Conservation (phyloP, 2,113 vertebrate species). For the Aptenodytes patagonicus region DNA sequence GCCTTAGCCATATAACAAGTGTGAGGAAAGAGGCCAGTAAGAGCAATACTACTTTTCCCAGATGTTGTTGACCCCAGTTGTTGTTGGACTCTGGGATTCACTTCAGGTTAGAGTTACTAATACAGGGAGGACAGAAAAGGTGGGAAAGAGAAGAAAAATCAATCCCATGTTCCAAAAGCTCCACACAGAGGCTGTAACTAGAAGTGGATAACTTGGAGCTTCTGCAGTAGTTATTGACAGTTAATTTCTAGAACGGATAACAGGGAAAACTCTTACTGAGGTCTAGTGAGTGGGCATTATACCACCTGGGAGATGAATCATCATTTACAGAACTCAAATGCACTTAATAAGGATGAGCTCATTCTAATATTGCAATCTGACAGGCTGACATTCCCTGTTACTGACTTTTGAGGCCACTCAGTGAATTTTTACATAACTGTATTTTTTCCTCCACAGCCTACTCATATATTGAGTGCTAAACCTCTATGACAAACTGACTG, state of each 20-base stretch:
- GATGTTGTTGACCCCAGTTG: not conserved
- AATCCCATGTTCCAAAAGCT: constrained; percentile 44
- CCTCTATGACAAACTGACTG: not conserved
- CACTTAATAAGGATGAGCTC: not conserved
- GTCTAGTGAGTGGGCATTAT: not conserved
- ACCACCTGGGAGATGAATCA: not conserved
- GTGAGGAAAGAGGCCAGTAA: not conserved
- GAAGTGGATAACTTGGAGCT: not conserved
- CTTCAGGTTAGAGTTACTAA: not conserved
- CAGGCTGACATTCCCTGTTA: constrained; percentile 1
- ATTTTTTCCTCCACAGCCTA: not conserved
- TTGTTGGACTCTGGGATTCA: not conserved
- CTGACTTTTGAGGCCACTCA: constrained; percentile 1
- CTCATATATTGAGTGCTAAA: not conserved
- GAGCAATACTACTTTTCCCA: not conserved
- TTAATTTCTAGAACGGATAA: not conserved
- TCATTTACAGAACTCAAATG: not conserved
- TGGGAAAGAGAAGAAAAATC: not conserved
- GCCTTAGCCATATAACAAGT: not conserved
- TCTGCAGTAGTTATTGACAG: not conserved
- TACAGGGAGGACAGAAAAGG: not conserved
- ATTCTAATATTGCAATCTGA: constrained; percentile 11
- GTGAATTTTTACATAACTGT: not conserved
- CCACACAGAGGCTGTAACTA: constrained; percentile 46
- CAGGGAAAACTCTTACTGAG: not conserved